phyloP scores from a whole-genome alignment of 2,888 invertebrate species.

The Parnassius mnemosyne region DNA sequence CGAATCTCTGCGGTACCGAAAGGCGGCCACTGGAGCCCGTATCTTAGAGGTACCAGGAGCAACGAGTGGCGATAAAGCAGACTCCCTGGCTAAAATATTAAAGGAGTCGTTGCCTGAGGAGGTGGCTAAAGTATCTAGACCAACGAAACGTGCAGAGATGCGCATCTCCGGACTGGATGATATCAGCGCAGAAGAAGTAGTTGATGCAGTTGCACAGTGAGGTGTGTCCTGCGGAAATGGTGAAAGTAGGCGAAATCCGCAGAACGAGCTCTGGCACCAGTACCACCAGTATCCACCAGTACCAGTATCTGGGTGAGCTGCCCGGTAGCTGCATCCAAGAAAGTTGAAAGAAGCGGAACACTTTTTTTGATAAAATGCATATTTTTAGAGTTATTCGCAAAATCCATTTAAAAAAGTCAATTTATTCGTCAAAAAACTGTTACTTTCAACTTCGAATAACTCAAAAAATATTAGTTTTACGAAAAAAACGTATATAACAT shows the following conservation, averaged over 20 bases:
- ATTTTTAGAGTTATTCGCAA: too few relatives aligned
- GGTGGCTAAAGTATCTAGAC: conserved; percentile 22
- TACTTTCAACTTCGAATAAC: too few relatives aligned
- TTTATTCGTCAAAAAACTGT: too few relatives aligned
- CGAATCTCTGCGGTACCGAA: not conserved
- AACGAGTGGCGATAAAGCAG: conserved; percentile 19
- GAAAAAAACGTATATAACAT: too few relatives aligned
- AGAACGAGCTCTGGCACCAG: too few relatives aligned
- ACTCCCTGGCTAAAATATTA: conserved; percentile 25
- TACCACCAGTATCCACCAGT: too few relatives aligned
- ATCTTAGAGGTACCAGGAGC: conserved; percentile 25
- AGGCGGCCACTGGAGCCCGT: conserved; percentile 26
- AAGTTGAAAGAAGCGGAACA: too few relatives aligned
- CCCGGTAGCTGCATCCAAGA: too few relatives aligned
- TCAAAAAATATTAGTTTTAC: too few relatives aligned
- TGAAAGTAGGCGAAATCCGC: conserved; percentile 21
- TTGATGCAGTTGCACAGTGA: conserved; percentile 16
- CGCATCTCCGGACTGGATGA: conserved; percentile 30
- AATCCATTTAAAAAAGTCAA: too few relatives aligned
- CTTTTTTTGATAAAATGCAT: too few relatives aligned
- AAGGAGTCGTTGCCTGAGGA: conserved; percentile 7
- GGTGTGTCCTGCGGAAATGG: conserved; percentile 11
- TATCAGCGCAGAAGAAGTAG: conserved; percentile 12
- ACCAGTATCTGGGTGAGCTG: too few relatives aligned
- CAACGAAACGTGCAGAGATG: conserved; percentile 25